Evolutionary conservation across 2,888 invertebrate genomes (phyloP), one percentile per base, ranked within the genome.

Genomic region (Hypercompe scribonia): DNA sequence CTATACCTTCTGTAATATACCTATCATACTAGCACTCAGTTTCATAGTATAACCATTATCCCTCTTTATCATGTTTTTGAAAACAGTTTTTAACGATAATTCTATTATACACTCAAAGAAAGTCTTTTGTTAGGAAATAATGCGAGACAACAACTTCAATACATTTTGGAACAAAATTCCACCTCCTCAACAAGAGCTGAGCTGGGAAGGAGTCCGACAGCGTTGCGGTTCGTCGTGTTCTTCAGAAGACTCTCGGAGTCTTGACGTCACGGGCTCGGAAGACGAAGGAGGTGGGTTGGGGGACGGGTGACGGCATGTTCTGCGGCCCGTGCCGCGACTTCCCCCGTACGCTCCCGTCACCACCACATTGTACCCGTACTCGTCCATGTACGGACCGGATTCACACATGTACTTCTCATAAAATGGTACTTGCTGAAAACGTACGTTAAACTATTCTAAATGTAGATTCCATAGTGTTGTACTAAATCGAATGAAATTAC

Each of bases 281-380:
- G 96, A 96, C 77, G 96, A 96, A 77, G 95, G 94, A 0, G 93
- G 92, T 0, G 92, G 91, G 0, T 93, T 91, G 0, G 93, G 90
- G 1, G 93, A 91, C 54, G 95, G 93, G 91, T 95, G 95, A 95
- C 95, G 94, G 81, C 92, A 91, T 69, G 90, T 96, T 72, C 87
- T 96, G 95, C 96, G 96, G 91, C 96, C 96, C 0, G 96, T 96
- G 93, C 96, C 96, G 91, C 95, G 96, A 77, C 94, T 96, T 78
- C 96, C 96, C 18, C 80, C 91, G 64, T 90, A 90, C 73, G 84
- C 89, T 50, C 89, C 90, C 42, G 84, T 93, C 65, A 78, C 89
- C 15, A 88, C 87, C 69, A 79, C 87, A 4, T 71, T 93, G 2
- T 93, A 93, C 76, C 86, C 89, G 0, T 94, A 94, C 79, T 80